Evolutionary conservation across 2,113 vertebrate species (phyloP).

Genomic region (Thinocorus orbignyianus): DNA sequence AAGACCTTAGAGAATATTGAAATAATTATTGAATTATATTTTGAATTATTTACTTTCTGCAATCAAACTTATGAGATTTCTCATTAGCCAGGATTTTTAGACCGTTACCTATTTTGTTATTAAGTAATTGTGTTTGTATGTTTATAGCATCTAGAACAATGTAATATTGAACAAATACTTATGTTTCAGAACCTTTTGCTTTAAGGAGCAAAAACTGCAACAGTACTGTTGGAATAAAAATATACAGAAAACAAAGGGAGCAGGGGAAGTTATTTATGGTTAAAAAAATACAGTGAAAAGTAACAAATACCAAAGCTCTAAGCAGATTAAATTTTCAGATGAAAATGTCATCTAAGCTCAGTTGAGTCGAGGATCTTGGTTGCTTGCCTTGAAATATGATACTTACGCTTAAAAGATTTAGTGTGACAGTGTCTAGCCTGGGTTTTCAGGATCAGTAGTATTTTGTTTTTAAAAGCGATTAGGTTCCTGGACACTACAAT

Average conservation of each 20-base stretch:
- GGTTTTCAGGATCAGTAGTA: slow-evolving; percentile 14
- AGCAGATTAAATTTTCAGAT: slow-evolving; percentile 54
- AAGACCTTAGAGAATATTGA: background rate
- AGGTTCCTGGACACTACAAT: background rate
- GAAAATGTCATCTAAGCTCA: slow-evolving; percentile 40
- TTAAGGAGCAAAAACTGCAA: background rate
- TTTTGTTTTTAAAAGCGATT: background rate
- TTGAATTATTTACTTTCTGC: background rate
- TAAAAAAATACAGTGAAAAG: background rate
- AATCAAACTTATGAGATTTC: fast-evolving
- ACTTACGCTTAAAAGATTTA: slow-evolving; percentile 46
- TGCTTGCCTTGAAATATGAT: slow-evolving; percentile 55
- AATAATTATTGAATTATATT: background rate
- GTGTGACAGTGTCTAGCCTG: background rate
- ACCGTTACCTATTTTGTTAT: background rate
- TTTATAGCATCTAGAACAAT: background rate
- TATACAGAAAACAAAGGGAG: background rate
- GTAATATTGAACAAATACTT: background rate
- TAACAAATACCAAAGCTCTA: background rate
- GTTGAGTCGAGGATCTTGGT: slow-evolving; percentile 33
- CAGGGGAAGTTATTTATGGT: background rate
- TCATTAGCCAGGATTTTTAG: background rate
- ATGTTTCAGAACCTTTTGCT: background rate
- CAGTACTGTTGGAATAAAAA: background rate
- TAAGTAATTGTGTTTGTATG: background rate